Evolutionary conservation across 1,140 invertebrate species (phyloP), one percentile per base, ranked within the genome.

Genomic region (Papilio glaucus): DNA sequence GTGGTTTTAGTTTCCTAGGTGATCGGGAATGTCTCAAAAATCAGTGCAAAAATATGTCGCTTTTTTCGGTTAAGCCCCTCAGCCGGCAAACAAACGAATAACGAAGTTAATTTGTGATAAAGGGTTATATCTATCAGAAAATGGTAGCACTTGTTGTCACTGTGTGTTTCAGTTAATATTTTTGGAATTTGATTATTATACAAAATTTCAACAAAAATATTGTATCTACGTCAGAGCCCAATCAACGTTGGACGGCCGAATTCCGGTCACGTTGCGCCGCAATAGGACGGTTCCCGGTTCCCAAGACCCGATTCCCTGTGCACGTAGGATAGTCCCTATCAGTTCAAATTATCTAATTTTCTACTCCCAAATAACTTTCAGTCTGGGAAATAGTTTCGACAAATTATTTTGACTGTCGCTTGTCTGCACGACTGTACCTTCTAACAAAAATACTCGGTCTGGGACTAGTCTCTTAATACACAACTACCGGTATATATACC

Each of bases 191-290:
- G 49, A 53, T 10, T 24, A 53, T 53, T 53, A 53, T 49, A 18
- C 24, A 53, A 53, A 24, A 53, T 53, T 21, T 24, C 21, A 24
- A 53, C 12, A 53, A 24, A 53, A 53, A 21, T 49, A n/a, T n/a
- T n/a, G n/a, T n/a, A n/a, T n/a, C n/a, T 53, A 9, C 24, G 21
- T 8, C 21, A 7, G 5, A 12, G 49, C 18, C 21, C 49, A 53
- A 53, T 53, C 49, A 53, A 53, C 18, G 49, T 8, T 24, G 18
- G 29, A 6, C 21, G 49, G 21, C 49, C 49, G 21, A 53, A 53
- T 53, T 53, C 49, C 18, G 21, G 49, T 53, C 49, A 53, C 49
- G 49, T 53, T 18, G 49, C 8, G 9, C 9, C 49, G 49, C 49
- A 53, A 53, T 53, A 9, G 18, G 18, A 53, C 49, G 49, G 49